phyloP scores from a whole-genome alignment of 2,113 vertebrate species.

The Calidris pygmaea region DNA sequence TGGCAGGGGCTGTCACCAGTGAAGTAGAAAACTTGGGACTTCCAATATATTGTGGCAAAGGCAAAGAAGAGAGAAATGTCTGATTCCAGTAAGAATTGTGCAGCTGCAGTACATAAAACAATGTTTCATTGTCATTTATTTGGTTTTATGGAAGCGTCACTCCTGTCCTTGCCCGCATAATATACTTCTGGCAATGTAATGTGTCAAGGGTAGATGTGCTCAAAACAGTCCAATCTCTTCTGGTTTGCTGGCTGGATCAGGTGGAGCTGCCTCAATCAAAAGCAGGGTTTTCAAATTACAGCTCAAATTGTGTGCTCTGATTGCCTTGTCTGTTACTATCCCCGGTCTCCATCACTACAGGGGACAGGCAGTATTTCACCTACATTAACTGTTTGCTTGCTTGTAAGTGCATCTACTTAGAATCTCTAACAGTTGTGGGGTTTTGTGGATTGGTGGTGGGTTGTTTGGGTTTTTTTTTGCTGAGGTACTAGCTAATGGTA shows the following conservation, averaged over 20 bases:
- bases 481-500: not conserved
- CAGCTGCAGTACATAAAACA: not conserved
- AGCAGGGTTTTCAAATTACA: not conserved
- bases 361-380: not conserved
- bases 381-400: not conserved
- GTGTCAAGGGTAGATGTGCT: not conserved
- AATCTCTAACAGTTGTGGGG: not conserved
- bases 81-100: not conserved
- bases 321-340: not conserved
- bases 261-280: not conserved
- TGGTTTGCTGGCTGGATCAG: not conserved
- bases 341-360: fast-evolving
- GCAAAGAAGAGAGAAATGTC: not conserved
- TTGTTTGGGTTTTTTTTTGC: not conserved
- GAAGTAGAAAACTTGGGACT: not conserved
- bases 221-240: not conserved
- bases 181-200: not conserved
- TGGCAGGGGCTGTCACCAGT: not conserved
- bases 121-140: not conserved
- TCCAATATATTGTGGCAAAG: not conserved
- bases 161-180: not conserved
- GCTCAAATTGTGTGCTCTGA: not conserved
- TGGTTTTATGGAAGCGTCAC: not conserved
- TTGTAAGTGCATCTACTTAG: not conserved
- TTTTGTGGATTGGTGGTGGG: not conserved